Percentiles rank a stretch among this genome's conserved stretches.
Evolutionary conservation across 2,888 invertebrate species (phyloP).

Genomic region (Spodoptera picta): DNA sequence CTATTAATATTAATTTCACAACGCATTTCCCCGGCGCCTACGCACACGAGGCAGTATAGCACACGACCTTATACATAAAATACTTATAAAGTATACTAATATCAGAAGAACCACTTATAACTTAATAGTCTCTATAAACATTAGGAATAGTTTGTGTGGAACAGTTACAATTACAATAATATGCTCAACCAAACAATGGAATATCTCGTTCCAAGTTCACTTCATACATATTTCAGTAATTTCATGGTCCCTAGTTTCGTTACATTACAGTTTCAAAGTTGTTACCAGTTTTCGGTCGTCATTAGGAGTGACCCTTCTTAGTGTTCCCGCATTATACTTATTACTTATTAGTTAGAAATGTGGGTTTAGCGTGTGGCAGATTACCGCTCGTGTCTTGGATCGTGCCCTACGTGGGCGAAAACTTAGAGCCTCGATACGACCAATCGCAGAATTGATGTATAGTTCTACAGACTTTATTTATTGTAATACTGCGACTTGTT

Average conservation of each 20-base stretch:
- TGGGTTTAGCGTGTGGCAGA: conserved; percentile 50
- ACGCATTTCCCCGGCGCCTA: conserved; percentile 56
- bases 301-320: conserved; percentile 26
- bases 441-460: conserved; percentile 74
- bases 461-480: conserved; percentile 72
- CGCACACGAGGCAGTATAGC: conserved; percentile 47
- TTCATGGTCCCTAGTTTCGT: no score
- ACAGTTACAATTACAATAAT: no score
- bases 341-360: conserved; percentile 26
- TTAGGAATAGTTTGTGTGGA: no score
- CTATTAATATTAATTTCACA: conserved; percentile 58
- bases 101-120: conserved; percentile 34
- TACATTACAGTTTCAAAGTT: neutral
- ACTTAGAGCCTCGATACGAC: conserved; percentile 59
- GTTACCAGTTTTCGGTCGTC: neutral
- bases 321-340: conserved; percentile 2
- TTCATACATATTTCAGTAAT: no score
- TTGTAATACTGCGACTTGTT: conserved; percentile 69
- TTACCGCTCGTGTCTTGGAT: conserved; percentile 69
- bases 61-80: conserved; percentile 50
- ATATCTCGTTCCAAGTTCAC: no score
- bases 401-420: conserved; percentile 78
- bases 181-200: no score
- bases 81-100: conserved; percentile 4
- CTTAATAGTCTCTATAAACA: neutral